A percentile compares a stretch with the other conserved stretches of the same genome.
These are phyloP conservation scores for Ochropleura leucogaster DNA, from an alignment of 2,888 invertebrate genomes.

Conservation along the genomic window DNA sequence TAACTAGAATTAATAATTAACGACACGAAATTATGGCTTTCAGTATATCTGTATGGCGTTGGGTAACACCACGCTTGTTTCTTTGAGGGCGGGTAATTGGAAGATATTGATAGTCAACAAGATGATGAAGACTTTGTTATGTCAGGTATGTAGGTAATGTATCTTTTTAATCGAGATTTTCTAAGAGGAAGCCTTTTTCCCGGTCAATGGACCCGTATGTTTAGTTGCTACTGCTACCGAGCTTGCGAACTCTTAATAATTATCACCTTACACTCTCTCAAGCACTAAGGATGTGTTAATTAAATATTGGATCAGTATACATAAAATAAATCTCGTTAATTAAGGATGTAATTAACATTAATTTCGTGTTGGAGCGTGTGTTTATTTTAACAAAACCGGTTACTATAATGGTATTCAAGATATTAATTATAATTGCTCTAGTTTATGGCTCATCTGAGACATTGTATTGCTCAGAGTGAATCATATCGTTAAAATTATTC, in stretches of 20 bases:
- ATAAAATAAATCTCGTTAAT: conserved; percentile 27
- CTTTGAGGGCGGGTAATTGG: conserved; percentile 16
- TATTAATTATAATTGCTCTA: conserved; percentile 13
- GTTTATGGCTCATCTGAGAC: not conserved
- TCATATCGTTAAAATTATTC: not conserved
- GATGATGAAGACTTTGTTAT: not conserved
- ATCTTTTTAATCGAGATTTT: not conserved
- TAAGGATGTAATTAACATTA: conserved; percentile 41
- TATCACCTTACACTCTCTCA: not conserved
- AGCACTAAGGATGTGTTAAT: conserved; percentile 42
- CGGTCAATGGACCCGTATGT: not conserved
- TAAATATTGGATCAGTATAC: conserved; percentile 36
- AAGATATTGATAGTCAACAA: not conserved
- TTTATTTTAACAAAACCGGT: conserved; percentile 29
- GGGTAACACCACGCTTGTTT: conserved; percentile 15
- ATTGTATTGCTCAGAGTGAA: not conserved
- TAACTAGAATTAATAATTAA: conserved; percentile 64
- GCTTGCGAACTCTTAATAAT: not conserved
- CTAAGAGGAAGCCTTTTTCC: not conserved
- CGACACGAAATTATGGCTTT: conserved; percentile 46
- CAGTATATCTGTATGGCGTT: conserved; percentile 30
- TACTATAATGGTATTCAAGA: not conserved
- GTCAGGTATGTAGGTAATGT: not conserved
- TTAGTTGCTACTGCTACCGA: not conserved
- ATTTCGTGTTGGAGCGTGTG: not conserved